Percentiles rank a stretch among this genome's conserved stretches.
Conservation (phyloP, 2,113 vertebrate species). For the Ictidomys tridecemlineatus region DNA sequence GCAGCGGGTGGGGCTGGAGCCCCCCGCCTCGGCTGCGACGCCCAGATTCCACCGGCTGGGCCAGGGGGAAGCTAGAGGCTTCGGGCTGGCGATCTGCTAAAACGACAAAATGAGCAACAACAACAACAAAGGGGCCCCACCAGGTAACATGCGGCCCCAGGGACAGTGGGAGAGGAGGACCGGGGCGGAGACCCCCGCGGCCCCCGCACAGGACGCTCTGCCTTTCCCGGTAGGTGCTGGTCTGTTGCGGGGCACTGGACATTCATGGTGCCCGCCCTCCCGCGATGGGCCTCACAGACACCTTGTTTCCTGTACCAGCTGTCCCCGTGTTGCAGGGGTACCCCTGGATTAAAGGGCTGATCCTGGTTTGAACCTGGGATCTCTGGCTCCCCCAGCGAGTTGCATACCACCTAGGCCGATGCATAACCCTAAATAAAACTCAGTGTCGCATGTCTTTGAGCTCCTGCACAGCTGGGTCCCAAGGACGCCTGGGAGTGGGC, state of each 20-base stretch:
- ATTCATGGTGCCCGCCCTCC: no score
- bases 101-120: background rate
- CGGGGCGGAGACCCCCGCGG: background rate
- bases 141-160: background rate
- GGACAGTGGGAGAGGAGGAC: background rate
- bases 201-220: background rate
- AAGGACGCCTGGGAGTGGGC: background rate
- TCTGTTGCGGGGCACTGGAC: no score
- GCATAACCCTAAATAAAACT: no score
- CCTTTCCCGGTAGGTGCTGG: background rate
- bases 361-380: constrained; percentile 82
- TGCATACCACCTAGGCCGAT: constrained; percentile 69
- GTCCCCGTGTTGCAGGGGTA: no score
- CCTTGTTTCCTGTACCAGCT: no score
- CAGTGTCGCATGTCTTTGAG: accelerated
- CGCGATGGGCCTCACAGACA: no score
- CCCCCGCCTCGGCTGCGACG: no score
- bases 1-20: background rate
- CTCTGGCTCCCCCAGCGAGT: constrained; percentile 80
- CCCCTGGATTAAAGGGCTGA: background rate
- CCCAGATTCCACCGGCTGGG: no score
- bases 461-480: no score
- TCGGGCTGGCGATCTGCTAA: background rate
- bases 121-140: background rate
- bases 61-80: no score